Conservation (phyloP, 2,797 vertebrate species). For the Sebastes dallii region DNA sequence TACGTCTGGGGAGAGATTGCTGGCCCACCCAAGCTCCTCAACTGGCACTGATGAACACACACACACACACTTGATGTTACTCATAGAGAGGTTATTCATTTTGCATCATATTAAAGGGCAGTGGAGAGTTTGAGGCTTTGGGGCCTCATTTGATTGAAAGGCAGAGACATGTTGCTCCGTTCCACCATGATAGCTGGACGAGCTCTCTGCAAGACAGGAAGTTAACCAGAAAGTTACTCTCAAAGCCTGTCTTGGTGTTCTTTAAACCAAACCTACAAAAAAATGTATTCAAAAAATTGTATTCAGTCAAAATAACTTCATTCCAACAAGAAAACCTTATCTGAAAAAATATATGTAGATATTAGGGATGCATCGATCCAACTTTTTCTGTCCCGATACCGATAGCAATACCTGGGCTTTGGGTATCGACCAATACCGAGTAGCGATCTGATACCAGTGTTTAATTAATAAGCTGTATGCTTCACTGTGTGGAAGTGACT, state of each 20-base stretch:
- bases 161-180: constrained; percentile 17
- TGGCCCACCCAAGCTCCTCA: constrained; percentile 73
- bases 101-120: constrained; percentile 32
- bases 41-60: constrained; percentile 28
- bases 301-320: neutral
- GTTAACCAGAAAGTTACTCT: neutral
- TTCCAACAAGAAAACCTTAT: neutral
- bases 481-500: no score
- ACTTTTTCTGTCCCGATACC: no score
- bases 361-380: no score
- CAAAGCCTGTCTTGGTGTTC: neutral
- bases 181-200: neutral
- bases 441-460: no score
- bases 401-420: no score
- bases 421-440: rapidly evolving
- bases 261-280: neutral
- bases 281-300: neutral
- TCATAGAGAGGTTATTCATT: constrained; percentile 52
- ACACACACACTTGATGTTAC: constrained; percentile 2
- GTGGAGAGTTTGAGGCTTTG: constrained; percentile 8
- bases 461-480: no score
- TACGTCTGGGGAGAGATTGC: constrained; percentile 51
- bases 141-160: constrained; percentile 30
- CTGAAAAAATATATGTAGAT: neutral
- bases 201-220: neutral